Conservation (phyloP, 2,113 vertebrate genomes). For the Empidonax traillii region DNA sequence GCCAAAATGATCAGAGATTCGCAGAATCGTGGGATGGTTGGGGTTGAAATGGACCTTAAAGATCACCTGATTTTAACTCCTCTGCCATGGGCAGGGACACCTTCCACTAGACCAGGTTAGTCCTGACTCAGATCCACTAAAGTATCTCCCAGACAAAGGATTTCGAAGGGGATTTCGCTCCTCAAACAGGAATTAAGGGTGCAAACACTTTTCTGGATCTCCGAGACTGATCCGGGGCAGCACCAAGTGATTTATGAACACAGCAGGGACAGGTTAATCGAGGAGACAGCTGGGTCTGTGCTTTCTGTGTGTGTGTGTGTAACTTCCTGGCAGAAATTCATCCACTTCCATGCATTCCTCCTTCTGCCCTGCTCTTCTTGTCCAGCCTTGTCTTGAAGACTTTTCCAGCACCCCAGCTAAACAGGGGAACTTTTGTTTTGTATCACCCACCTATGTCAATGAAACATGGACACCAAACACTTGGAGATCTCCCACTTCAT, state of each 20-base stretch:
- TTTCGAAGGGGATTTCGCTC: neutral
- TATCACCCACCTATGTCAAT: neutral
- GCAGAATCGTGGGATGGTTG: accelerated
- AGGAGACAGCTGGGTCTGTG: neutral
- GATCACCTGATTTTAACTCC: neutral
- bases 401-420: neutral
- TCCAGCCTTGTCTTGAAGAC: neutral
- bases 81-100: neutral
- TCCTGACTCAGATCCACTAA: neutral
- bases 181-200: neutral
- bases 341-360: neutral
- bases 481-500: neutral
- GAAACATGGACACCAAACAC: neutral
- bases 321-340: neutral
- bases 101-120: neutral
- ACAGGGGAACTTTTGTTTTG: neutral
- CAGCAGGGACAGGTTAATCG: neutral
- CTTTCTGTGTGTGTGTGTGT: neutral
- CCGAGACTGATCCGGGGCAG: neutral
- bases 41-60: neutral
- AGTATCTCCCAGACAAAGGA: neutral
- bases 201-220: neutral
- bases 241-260: neutral
- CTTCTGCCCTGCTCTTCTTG: neutral
- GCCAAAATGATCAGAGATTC: neutral